Evolutionary conservation across 2,113 vertebrate species (phyloP).

Genomic region (Pelvicachromis taeniatus): DNA sequence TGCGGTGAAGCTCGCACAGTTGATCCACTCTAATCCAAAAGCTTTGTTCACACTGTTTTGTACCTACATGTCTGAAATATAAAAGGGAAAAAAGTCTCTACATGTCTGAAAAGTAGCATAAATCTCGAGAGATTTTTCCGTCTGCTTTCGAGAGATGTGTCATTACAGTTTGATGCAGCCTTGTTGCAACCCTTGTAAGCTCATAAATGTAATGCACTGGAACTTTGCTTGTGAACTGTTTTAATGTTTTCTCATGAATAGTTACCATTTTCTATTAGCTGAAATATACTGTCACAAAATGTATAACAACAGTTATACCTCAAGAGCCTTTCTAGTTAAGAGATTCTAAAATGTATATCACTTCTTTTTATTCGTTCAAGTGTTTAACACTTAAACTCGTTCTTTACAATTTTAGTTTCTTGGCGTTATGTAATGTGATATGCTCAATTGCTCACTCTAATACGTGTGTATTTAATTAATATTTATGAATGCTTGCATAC

Average conservation of each 20-base stretch:
- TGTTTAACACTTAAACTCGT: neutral
- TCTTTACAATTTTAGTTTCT: neutral
- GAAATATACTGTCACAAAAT: neutral
- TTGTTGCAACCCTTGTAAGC: neutral
- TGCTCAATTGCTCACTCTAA: conserved; percentile 1
- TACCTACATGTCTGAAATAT: neutral
- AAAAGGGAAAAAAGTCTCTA: neutral
- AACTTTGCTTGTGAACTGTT: neutral
- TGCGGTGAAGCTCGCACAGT: neutral
- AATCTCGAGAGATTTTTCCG: neutral
- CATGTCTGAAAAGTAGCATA: neutral
- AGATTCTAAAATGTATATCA: neutral
- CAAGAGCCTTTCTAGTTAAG: neutral
- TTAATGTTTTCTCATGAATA: neutral
- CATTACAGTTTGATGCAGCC: neutral
- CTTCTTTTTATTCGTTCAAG: neutral
- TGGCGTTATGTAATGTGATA: neutral
- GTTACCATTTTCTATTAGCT: neutral
- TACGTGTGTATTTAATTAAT: conserved; percentile 7
- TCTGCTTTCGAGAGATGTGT: neutral
- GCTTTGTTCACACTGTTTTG: neutral
- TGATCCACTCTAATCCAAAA: neutral
- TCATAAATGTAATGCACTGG: neutral
- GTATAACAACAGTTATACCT: neutral
- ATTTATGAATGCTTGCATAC: neutral